Conservation (phyloP, 2,797 vertebrate species). For the Gymnopithys bicolor region DNA sequence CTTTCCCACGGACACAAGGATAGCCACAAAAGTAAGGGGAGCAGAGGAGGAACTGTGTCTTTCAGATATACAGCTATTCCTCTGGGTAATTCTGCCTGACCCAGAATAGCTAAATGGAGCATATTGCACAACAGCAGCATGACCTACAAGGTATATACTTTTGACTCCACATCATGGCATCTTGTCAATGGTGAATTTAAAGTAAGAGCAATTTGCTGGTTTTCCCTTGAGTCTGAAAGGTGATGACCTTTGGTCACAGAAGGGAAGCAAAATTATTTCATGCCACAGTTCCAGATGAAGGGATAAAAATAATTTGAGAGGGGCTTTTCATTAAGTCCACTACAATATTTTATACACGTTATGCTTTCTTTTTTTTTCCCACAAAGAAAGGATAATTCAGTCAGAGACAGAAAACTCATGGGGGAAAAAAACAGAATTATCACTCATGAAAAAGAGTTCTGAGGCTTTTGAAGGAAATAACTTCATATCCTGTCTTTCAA, state of each 20-base stretch:
- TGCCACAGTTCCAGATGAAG: not conserved
- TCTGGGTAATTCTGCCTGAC: not conserved
- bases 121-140: not conserved
- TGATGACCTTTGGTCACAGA: conserved; percentile 22
- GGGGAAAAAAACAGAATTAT: not conserved
- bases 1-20: not conserved
- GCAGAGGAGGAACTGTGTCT: not conserved
- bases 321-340: not conserved
- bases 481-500: not conserved
- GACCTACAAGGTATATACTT: not conserved
- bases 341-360: not conserved
- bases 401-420: not conserved
- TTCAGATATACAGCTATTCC: not conserved
- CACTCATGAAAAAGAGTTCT: not conserved
- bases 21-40: not conserved
- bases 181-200: conserved; percentile 4
- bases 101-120: not conserved
- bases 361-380: not conserved
- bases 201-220: not conserved
- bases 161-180: not conserved
- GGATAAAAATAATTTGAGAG: conserved; percentile 7
- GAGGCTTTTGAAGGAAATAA: not conserved
- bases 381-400: not conserved
- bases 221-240: not conserved
- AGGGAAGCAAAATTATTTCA: conserved; percentile 20